Evolutionary conservation across 2,113 vertebrate species (phyloP).

Genomic region (Corynorhinus townsendii): DNA sequence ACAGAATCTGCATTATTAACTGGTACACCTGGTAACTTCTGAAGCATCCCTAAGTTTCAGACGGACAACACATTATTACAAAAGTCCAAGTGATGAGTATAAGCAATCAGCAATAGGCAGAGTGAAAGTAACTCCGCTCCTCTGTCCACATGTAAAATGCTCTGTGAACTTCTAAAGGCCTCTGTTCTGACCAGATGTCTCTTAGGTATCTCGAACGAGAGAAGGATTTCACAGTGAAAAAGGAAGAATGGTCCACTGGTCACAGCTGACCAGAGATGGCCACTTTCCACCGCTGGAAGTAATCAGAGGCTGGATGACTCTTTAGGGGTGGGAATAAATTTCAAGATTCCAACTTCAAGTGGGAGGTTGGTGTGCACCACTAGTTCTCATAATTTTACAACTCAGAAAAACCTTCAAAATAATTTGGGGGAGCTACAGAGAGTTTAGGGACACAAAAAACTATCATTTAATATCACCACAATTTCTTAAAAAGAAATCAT

Average conservation of each 20-base stretch:
- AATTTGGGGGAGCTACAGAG: not conserved
- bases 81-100: not conserved
- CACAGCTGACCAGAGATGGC: not conserved
- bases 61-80: not conserved
- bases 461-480: not conserved
- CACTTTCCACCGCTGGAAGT: not conserved
- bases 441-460: not conserved
- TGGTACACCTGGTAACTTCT: too few relatives aligned
- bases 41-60: not conserved
- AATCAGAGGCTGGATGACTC: not conserved
- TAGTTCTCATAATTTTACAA: not conserved
- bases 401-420: not conserved
- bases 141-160: not conserved
- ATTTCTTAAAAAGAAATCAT: not conserved
- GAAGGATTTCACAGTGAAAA: not conserved
- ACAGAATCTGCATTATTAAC: too few relatives aligned
- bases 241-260: not conserved
- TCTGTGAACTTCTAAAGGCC: not conserved
- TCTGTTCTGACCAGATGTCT: not conserved
- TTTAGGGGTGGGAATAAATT: not conserved
- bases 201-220: rapidly evolving
- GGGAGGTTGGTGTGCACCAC: too few relatives aligned
- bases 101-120: not conserved
- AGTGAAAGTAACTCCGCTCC: not conserved
- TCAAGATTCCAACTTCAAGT: not conserved